Evolutionary conservation across 2,888 invertebrate genomes (phyloP).

Genomic region (Sabellastarte sp.): DNA sequence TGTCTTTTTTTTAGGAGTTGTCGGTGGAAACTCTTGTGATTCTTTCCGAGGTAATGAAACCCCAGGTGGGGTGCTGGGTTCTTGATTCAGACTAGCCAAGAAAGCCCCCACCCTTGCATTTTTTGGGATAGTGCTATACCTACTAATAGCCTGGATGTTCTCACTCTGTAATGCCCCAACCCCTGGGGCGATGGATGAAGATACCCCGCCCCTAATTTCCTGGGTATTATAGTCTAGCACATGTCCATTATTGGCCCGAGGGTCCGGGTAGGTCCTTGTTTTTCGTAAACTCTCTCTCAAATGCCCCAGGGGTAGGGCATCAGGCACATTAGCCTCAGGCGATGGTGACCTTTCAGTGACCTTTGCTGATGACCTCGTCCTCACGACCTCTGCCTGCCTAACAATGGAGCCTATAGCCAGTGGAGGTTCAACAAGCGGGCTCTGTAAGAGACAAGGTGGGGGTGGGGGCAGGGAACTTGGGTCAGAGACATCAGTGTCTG

Average conservation of each 20-base stretch:
- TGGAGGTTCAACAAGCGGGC: slow-evolving; percentile 7
- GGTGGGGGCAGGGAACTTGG: slow-evolving; percentile 26
- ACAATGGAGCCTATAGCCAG: not conserved
- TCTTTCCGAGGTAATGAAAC: too few relatives aligned
- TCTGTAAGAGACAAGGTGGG: slow-evolving; percentile 15
- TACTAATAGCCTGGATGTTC: slow-evolving; percentile 76
- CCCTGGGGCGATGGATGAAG: not conserved
- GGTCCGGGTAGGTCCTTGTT: slow-evolving; percentile 10
- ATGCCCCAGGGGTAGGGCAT: slow-evolving; percentile 10
- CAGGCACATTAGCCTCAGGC: not conserved
- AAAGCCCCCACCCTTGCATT: slow-evolving; percentile 95
- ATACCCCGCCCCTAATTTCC: not conserved
- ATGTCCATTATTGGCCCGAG: not conserved
- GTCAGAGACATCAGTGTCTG: slow-evolving; percentile 24
- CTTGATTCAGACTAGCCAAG: slow-evolving; percentile 75
- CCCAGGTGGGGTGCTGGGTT: not conserved
- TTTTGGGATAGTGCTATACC: slow-evolving; percentile 95
- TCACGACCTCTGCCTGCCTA: not conserved
- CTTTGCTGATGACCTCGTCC: not conserved
- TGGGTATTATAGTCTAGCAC: too few relatives aligned
- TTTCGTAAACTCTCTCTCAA: slow-evolving; percentile 24
- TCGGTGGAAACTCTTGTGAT: not conserved
- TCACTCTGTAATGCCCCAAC: not conserved
- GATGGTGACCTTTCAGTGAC: not conserved
- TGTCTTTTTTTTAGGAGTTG: not conserved